A percentile compares a stretch with the other conserved stretches of the same genome.
These are phyloP conservation scores for Hymenochirus boettgeri DNA, from an alignment of 2,113 vertebrate species.

Conservation along the genomic window DNA sequence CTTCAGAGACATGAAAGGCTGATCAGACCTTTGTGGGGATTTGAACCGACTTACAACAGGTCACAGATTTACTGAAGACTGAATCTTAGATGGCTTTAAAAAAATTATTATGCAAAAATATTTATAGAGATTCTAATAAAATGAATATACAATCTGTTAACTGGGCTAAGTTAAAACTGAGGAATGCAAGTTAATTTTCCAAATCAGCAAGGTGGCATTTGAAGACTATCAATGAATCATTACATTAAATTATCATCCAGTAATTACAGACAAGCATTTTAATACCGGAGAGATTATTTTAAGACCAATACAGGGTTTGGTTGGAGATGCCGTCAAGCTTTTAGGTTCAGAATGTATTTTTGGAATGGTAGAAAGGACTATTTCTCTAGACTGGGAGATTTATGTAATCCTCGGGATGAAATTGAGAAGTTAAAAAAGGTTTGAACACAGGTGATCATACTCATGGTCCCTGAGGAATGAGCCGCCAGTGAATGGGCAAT, in stretches of 20 bases:
- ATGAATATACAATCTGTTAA: neutral
- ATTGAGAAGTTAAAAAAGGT: no score
- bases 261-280: conserved; percentile 3
- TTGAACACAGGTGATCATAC: no score
- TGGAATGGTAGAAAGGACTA: no score
- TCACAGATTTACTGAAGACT: conserved; percentile 12
- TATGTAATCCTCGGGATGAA: no score
- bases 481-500: no score
- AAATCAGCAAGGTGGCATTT: conserved; percentile 27
- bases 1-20: conserved; percentile 21
- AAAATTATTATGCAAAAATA: conserved; percentile 26
- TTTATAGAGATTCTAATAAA: conserved; percentile 18
- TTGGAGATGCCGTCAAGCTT: no score
- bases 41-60: conserved; percentile 4
- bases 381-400: no score
- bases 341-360: no score
- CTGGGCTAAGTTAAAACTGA: conserved; percentile 3
- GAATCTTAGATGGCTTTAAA: conserved; percentile 8
- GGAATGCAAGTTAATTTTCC: neutral
- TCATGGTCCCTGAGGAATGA: no score
- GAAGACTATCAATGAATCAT: conserved; percentile 15
- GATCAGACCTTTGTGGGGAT: conserved; percentile 24
- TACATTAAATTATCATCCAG: conserved; percentile 8
- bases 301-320: no score
- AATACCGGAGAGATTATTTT: conserved; percentile 16